Evolutionary conservation across 2,797 vertebrate species (phyloP).

Genomic region (Tarsius wallacei): DNA sequence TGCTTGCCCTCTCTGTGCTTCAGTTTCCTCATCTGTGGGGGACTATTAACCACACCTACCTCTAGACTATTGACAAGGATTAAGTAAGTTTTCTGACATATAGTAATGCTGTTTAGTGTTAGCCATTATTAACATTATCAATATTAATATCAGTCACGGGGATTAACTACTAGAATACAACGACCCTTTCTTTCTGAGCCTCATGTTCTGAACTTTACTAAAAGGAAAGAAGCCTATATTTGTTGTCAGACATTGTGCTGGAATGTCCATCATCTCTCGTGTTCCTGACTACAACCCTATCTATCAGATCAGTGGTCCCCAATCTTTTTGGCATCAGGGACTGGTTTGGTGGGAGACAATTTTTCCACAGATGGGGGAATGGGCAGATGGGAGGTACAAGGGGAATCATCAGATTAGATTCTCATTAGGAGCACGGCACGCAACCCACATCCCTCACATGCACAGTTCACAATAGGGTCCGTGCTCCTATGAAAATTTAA

Average conservation of each 20-base stretch:
- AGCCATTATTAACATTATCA: conserved; percentile 19
- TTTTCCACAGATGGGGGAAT: no score
- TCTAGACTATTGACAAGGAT: not conserved
- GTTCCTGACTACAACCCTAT: not conserved
- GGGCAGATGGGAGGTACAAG: no score
- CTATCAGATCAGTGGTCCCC: not conserved
- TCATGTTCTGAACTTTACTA: not conserved
- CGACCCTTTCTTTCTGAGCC: not conserved
- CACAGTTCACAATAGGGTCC: no score
- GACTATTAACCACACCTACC: not conserved
- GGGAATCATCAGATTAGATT: no score
- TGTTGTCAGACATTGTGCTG: not conserved
- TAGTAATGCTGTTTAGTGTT: not conserved
- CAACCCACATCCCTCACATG: no score
- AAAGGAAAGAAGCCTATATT: not conserved
- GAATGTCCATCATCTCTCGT: not conserved
- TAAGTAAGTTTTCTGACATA: conserved; percentile 38
- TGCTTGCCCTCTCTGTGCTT: conserved; percentile 7
- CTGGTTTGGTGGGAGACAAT: no score
- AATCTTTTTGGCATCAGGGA: no score
- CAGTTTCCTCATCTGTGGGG: not conserved
- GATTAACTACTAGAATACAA: not conserved
- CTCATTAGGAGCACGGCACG: no score
- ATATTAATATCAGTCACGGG: not conserved
- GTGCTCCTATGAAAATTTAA: no score